Base-by-base conservation (phyloP, 2,888 invertebrate species). In the Temnothorax ravouxi region DNA sequence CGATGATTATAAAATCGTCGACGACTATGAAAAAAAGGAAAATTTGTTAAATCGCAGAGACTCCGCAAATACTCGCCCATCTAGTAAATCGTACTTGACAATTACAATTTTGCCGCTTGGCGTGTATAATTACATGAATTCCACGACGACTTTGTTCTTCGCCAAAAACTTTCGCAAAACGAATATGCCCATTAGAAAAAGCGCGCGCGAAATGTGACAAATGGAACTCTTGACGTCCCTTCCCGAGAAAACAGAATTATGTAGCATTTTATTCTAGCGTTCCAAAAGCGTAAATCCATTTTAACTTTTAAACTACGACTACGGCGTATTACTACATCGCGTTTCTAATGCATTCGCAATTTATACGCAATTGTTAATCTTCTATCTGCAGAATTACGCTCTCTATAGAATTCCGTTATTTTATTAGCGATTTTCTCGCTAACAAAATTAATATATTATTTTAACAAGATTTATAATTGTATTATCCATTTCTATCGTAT, bases 51-150 rank as follows among this genome's bases (percentile, higher is more conserved):
- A 34, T 44, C 18, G n/a, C 18, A 34, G 52, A 34, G 25, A 61
- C 3, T 8, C 18, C 13, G 3, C 25, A 80, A 74, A 61, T 80
- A 80, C 21, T 71, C n/a, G 47, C 8, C 3, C 6, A 29, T 54
- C 8, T 38, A 74, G 56, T 80, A 80, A 72, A 61, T 72, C 79
- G 47, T 38, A 50, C 25, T 25, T 71, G 59, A 80, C 75, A 47
- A 79, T 77, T 77, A 56, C 56, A 56, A 79, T 80, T 79, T 69
- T 72, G 47, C 18, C 59, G 38, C 21, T 79, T 79, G 74, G 47
- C 72, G n/a, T 25, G 56, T 34, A 29, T 79, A 79, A 79, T 79
- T 71, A 56, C 56, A 25, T 34, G 74, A 47, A 80, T 80, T 38
- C 21, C 13, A 15, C 44, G 56, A 71, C 29, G 79, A 47, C 41